Percentiles rank a stretch among this genome's conserved stretches.
Conservation (phyloP, 2,113 vertebrate genomes). For the Gorsachius goisagi region DNA sequence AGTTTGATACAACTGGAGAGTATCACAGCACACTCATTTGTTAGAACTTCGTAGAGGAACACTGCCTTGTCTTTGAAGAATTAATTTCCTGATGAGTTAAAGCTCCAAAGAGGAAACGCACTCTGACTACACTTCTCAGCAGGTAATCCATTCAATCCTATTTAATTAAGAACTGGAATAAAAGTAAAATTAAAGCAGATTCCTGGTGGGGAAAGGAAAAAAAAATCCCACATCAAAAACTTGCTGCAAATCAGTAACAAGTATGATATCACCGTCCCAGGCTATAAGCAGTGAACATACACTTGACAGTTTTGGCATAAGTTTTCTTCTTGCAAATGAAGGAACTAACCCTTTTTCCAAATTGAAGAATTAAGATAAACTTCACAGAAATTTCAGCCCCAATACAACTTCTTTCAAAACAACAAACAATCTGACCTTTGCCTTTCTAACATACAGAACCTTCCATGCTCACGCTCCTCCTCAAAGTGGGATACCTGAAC, state of each 20-base stretch:
- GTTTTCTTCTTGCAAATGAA: background rate
- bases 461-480: background rate
- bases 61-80: slow-evolving; percentile 23
- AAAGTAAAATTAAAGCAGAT: slow-evolving; percentile 35
- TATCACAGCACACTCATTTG: background rate
- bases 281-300: background rate
- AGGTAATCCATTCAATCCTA: slow-evolving; percentile 56
- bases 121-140: slow-evolving; percentile 40
- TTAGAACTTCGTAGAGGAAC: background rate
- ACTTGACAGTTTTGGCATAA: background rate
- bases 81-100: slow-evolving; percentile 54
- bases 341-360: background rate
- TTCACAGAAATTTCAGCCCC: background rate
- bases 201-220: slow-evolving; percentile 28
- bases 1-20: background rate
- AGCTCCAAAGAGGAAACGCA: slow-evolving; percentile 36
- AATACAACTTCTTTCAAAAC: background rate
- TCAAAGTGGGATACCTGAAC: background rate
- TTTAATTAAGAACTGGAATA: slow-evolving; percentile 59
- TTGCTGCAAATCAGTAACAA: background rate
- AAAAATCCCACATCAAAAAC: slow-evolving; percentile 20
- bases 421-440: background rate
- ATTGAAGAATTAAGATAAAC: background rate
- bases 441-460: background rate
- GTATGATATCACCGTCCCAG: background rate